Conservation (phyloP, 2,113 vertebrate species). For the Rhinichthys klamathensis region DNA sequence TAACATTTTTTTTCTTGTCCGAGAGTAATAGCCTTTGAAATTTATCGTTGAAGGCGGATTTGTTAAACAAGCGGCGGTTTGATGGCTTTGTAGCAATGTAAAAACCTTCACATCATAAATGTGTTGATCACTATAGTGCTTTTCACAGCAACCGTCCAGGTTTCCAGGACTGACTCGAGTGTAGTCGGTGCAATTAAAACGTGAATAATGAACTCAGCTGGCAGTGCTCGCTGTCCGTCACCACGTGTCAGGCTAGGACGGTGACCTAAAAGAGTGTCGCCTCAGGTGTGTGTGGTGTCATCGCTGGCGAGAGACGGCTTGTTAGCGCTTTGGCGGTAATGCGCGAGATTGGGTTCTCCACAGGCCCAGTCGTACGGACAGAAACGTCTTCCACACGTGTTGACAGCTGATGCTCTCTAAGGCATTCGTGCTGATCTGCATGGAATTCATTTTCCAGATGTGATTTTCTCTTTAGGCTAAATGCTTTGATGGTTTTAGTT, state of each 20-base stretch:
- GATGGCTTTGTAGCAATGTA: not conserved
- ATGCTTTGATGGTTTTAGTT: not conserved
- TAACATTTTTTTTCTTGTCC: not conserved
- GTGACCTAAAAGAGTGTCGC: conserved; percentile 1
- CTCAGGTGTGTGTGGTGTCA: conserved; percentile 29
- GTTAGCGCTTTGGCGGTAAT: conserved; percentile 38
- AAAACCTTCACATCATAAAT: not conserved
- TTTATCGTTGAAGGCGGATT: not conserved
- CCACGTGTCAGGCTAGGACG: not conserved
- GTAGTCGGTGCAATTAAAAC: not conserved
- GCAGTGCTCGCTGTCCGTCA: not conserved
- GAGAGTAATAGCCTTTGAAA: not conserved
- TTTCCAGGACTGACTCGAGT: not conserved
- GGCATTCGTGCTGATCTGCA: not conserved
- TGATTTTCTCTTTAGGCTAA: conserved; percentile 8
- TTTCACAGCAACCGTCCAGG: not conserved
- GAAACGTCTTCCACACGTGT: not conserved
- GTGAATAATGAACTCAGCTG: conserved; percentile 27
- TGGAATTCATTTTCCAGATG: conserved; percentile 12
- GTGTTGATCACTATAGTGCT: not conserved
- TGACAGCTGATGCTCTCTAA: conserved; percentile 11
- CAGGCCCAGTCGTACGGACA: not conserved
- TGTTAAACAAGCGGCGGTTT: not conserved
- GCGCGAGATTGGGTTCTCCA: conserved; percentile 18
- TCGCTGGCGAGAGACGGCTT: conserved; percentile 6